phyloP scores from a whole-genome alignment of 2,888 invertebrate genomes.

The Heteromyza rotundicornis region DNA sequence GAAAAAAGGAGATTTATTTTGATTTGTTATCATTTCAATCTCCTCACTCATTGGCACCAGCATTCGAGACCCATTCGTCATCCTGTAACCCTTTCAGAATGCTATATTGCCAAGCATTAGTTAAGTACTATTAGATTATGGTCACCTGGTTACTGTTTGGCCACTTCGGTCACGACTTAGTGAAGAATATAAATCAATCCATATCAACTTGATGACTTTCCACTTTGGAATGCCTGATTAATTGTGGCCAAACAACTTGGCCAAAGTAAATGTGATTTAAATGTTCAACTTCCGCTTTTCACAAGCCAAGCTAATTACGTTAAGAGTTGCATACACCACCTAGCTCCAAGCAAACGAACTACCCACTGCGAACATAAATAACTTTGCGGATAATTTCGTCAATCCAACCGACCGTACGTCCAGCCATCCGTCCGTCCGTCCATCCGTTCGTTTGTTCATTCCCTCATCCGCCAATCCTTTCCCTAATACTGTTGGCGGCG shows the following conservation, averaged over 20 bases:
- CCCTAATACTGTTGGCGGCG: neutral
- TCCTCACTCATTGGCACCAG: too few relatives aligned
- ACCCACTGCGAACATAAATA: neutral
- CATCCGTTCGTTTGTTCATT: too few relatives aligned
- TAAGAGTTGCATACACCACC: too few relatives aligned
- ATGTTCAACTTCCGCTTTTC: slow-evolving; percentile 13
- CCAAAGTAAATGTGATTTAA: slow-evolving; percentile 13
- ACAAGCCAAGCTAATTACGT: neutral
- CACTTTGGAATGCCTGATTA: slow-evolving; percentile 13
- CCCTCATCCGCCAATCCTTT: neutral
- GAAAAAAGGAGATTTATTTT: too few relatives aligned
- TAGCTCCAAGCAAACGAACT: too few relatives aligned
- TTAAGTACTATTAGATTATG: too few relatives aligned
- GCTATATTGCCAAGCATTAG: too few relatives aligned
- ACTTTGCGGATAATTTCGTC: neutral
- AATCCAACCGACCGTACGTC: too few relatives aligned
- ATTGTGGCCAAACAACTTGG: slow-evolving; percentile 1
- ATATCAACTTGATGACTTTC: slow-evolving; percentile 11
- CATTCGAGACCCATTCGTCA: too few relatives aligned
- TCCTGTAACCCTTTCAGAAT: too few relatives aligned
- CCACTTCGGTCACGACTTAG: neutral
- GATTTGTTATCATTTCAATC: too few relatives aligned
- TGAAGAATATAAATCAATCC: slow-evolving; percentile 11
- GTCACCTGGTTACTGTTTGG: neutral
- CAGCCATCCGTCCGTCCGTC: too few relatives aligned